Evolutionary conservation across 1,140 invertebrate genomes (phyloP).

Genomic region (Arctopsyche grandis): DNA sequence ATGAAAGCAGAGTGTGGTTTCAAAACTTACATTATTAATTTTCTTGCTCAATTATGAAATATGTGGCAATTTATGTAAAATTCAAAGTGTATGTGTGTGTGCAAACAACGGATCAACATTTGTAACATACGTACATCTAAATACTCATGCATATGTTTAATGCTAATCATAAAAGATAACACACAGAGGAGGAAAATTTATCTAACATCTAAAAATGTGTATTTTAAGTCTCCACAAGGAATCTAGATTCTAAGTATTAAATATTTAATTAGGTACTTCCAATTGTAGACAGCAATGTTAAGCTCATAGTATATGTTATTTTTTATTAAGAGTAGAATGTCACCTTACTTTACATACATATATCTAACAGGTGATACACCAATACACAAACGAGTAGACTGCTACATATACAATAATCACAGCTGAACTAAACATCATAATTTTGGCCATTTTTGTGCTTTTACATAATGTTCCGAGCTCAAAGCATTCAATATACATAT

Average conservation of each 20-base stretch:
- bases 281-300: conserved; percentile 54
- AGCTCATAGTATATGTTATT: conserved; percentile 53
- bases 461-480: neutral
- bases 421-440: conserved; percentile 38
- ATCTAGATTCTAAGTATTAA: conserved; percentile 42
- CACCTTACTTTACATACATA: conserved; percentile 6
- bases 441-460: conserved; percentile 27
- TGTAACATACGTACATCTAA: neutral
- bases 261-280: conserved; percentile 55
- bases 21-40: too few relatives aligned
- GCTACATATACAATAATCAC: conserved; percentile 25
- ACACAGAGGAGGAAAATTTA: conserved; percentile 48
- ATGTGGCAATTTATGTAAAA: too few relatives aligned
- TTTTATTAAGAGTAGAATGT: conserved; percentile 9
- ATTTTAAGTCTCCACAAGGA: conserved; percentile 40
- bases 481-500: neutral
- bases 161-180: conserved; percentile 6
- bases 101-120: neutral
- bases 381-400: conserved; percentile 33
- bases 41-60: too few relatives aligned
- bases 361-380: conserved; percentile 42
- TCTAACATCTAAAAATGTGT: conserved; percentile 49
- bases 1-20: too few relatives aligned
- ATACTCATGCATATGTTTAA: neutral
- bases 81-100: too few relatives aligned